Conservation (phyloP, 2,113 vertebrate species). For the Cranoglanis bouderius region DNA sequence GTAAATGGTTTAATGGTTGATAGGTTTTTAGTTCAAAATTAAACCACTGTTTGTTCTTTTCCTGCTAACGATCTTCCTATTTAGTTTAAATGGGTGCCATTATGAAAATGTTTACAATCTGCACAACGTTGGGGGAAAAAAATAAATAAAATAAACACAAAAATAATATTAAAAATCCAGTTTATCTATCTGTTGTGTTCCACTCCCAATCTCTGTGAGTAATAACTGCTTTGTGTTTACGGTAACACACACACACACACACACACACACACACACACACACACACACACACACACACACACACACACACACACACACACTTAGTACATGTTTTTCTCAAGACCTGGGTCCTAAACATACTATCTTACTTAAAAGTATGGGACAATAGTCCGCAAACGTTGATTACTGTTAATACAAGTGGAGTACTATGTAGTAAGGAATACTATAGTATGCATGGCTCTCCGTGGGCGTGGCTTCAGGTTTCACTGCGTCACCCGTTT, state of each 20-base stretch:
- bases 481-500: neutral
- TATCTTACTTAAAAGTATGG: neutral
- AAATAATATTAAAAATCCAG: neutral
- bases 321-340: neutral
- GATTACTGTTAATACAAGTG: neutral
- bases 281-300: too few species aligned
- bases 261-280: too few species aligned
- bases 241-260: neutral
- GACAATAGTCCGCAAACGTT: neutral
- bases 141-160: neutral
- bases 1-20: neutral
- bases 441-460: neutral
- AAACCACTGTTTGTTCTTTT: neutral
- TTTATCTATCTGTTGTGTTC: neutral
- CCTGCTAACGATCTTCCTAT: neutral
- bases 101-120: neutral
- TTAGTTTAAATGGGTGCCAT: neutral
- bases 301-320: too few species aligned
- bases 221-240: neutral
- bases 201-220: neutral
- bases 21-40: neutral
- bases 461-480: neutral
- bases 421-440: neutral
- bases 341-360: neutral
- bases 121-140: neutral